phyloP scores from a whole-genome alignment of 2,797 vertebrate species.

The Setipinna tenuifilis region DNA sequence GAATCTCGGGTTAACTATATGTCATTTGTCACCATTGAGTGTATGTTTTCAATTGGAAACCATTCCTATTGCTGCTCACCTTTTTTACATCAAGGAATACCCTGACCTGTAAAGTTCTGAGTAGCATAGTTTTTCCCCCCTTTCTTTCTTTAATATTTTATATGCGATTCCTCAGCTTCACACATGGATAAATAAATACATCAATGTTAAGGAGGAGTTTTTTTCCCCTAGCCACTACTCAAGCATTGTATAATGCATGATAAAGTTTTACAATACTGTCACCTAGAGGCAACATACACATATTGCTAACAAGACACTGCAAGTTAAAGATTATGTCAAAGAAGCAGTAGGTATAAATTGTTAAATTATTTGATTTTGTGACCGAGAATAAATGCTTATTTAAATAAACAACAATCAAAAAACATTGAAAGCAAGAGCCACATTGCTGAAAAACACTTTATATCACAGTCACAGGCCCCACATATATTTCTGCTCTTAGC shows the following conservation, averaged over 20 bases:
- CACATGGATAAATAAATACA: neutral
- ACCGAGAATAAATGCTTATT: neutral
- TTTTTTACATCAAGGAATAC: neutral
- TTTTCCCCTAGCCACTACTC: neutral
- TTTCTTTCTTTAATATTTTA: too few relatives aligned
- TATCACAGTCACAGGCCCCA: too few relatives aligned
- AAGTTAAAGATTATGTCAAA: too few relatives aligned
- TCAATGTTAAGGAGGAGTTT: neutral
- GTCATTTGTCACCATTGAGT: neutral
- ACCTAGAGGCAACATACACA: neutral
- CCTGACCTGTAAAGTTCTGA: neutral
- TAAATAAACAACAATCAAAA: neutral
- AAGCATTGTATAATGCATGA: neutral
- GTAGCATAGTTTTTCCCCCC: too few relatives aligned
- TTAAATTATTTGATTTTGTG: too few relatives aligned
- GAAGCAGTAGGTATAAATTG: too few relatives aligned
- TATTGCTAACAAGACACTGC: neutral
- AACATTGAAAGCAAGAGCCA: neutral
- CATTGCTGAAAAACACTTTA: neutral
- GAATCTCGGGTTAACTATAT: neutral
- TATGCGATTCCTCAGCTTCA: neutral
- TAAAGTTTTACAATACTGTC: constrained; percentile 3
- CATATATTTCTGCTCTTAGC: neutral
- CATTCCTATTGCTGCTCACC: neutral
- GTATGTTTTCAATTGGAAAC: neutral